Base-by-base conservation (phyloP, 2,797 vertebrate genomes). In the Syngnathus rostellatus region DNA sequence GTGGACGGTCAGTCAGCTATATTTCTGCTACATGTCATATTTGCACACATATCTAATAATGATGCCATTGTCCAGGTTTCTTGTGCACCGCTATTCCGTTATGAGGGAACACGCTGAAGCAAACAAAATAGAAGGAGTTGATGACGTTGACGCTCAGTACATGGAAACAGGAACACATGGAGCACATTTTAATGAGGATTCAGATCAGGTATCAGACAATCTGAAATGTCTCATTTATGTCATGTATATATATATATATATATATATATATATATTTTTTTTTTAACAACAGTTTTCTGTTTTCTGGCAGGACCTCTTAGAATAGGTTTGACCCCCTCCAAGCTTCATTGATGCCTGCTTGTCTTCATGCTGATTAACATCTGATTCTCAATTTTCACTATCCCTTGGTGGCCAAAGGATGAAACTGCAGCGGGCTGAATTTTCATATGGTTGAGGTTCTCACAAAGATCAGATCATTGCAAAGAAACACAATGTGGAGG, bases 71-170 rank as follows among this genome's bases (percentile, higher is more conserved):
- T 31, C 31, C 83, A 98, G 95, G 88, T 98, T 97, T 83, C 90
- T 97, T 5, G 95, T 97, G 63, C 94, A 97, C 71, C 87, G 95
- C 2, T 97, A 97, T 75, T 97, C 95, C 0, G 92, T 95, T 2
- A 91, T 97, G 48, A 92, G 89, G 74, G 93, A 95, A 73, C 89
- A 95, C 0, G 93, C 87, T 0, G 94, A 96, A 77, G 93, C 91
- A 3, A 90, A 91, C 0, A 92, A 92, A 2, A 89, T 91, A 19
- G 94, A 96, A 7, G 93, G 91, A 41, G 88, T 91, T 6, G 95
- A 97, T 0, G 81, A 92, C 48, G 63, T 92, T 62, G 93, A 92
- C 63, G 65, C 88, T 0, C 65, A 90, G 12, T 83, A 80, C 51
- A 79, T 83, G 64, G 80, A 77, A 70, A 89, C 92, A 16, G 86